phyloP scores from a whole-genome alignment of 2,113 vertebrate species.

The Willisornis vidua region DNA sequence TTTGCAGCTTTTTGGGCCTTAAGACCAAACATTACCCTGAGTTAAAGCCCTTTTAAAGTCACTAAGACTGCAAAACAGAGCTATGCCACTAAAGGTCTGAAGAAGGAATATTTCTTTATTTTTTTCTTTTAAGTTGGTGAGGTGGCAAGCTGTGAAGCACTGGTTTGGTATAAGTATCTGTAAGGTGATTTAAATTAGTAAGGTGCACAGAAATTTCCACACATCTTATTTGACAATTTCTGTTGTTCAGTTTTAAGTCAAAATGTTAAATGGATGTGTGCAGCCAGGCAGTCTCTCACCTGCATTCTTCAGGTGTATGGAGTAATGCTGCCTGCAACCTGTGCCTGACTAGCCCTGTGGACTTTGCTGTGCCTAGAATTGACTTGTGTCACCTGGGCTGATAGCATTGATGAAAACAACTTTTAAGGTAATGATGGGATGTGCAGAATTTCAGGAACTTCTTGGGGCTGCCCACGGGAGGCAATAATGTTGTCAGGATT shows the following conservation, averaged over 20 bases:
- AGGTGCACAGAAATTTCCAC: neutral
- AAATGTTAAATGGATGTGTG: neutral
- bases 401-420: rapidly evolving
- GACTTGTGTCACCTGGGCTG: neutral
- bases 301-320: neutral
- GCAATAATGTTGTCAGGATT: neutral
- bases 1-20: neutral
- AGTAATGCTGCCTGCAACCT: neutral
- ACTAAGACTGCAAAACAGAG: neutral
- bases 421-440: neutral
- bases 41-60: neutral
- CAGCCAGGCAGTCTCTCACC: neutral
- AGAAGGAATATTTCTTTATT: neutral
- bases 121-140: neutral
- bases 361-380: neutral
- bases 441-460: neutral
- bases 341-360: rapidly evolving
- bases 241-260: neutral
- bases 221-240: neutral
- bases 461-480: rapidly evolving
- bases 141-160: neutral
- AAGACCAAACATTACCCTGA: neutral
- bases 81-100: neutral
- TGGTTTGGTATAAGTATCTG: neutral
- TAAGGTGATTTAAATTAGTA: neutral